Evolutionary conservation across 2,888 invertebrate genomes (phyloP).

Genomic region (Pemphredon lugubris): DNA sequence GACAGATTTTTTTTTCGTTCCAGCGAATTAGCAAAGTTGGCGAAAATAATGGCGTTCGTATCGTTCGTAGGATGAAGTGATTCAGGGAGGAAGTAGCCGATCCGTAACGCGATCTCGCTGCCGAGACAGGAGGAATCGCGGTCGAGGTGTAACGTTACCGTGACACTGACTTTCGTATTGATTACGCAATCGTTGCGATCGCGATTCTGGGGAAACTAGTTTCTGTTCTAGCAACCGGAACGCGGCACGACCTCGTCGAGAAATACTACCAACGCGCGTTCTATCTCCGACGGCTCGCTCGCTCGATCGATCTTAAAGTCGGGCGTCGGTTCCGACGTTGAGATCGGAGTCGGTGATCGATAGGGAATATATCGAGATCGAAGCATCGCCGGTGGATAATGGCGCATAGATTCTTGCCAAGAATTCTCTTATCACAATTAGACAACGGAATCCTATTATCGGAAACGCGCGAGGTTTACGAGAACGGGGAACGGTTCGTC

Average conservation of each 20-base stretch:
- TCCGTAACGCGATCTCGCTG: constrained; percentile 28
- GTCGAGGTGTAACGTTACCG: constrained; percentile 27
- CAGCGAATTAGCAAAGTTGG: no score
- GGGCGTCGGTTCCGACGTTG: no score
- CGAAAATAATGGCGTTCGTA: no score
- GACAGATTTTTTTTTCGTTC: no score
- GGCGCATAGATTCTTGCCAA: neutral
- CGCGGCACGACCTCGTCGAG: no score
- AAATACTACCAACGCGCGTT: no score
- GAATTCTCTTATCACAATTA: constrained; percentile 15
- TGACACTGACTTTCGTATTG: constrained; percentile 62
- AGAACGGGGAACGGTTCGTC: neutral
- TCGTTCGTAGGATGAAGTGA: no score
- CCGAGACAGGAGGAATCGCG: neutral
- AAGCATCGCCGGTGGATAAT: neutral
- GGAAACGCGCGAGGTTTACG: neutral
- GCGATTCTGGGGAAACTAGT: constrained; percentile 31
- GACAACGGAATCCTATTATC: constrained; percentile 36
- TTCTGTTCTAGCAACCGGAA: constrained; percentile 23
- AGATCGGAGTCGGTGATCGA: no score
- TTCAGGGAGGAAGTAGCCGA: constrained; percentile 32
- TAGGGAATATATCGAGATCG: constrained; percentile 22
- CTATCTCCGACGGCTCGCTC: no score
- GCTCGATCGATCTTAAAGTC: no score
- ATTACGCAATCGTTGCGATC: constrained; percentile 53